Base-by-base conservation (phyloP, 2,888 invertebrate genomes). In the Tipula lateralis region DNA sequence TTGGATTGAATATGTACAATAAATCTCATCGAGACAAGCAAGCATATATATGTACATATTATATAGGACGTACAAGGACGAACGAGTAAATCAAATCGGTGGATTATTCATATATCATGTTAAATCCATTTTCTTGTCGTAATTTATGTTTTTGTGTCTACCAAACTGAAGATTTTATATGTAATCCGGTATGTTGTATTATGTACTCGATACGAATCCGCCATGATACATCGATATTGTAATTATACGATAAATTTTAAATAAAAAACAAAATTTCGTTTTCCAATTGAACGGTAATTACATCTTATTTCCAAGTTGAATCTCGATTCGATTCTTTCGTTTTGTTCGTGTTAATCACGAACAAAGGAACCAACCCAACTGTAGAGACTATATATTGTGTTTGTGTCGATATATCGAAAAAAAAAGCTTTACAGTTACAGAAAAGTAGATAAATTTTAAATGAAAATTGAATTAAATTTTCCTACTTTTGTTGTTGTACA, bases 391-490 rank as follows among this genome's bases (percentile, higher is more conserved):
- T 36, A 44, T n/a, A 66, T 2, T 24, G 9, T 66, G 66, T 24
- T 66, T n/a, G n/a, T 36, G 12, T 9, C 66, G 6, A 19, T 66
- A 5, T 66, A 24, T 24, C 12, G 66, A 66, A 9, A 24, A 66
- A 66, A n/a, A n/a, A n/a, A n/a, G n/a, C n/a, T n/a, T 66, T 66
- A 66, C 66, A 66, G 24, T 66, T 66, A 66, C 66, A 66, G 66
- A 66, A 66, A 50, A 66, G 24, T 66, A 66, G 66, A 66, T 66
- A 66, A 66, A 66, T 66, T 66, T 66, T 66, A 66, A 66, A 66
- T 66, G 66, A 66, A 66, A 66, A 66, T 66, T 66, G 2, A 66
- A 66, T 66, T 66, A 24, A 24, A 66, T 66, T 66, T 66, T 44
- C 2, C 9, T 24, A 9, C 12, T 24, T 1, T 24, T 66, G 66